These are phyloP conservation scores for Paralichthys olivaceus DNA, from an alignment of 2,113 vertebrate species.

Conservation along the genomic window DNA sequence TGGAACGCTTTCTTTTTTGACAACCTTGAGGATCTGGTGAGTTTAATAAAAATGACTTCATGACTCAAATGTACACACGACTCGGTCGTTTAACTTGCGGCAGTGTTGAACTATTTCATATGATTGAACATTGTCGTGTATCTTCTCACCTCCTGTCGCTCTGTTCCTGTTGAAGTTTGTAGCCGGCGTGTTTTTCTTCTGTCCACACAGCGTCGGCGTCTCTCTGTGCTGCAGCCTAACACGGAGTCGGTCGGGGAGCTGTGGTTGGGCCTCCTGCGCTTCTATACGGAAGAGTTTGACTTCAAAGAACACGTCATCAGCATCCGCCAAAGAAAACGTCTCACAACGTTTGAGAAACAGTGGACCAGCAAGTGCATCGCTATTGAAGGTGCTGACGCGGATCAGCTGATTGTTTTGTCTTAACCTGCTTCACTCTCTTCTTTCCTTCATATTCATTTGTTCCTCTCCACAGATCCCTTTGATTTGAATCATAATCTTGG, in stretches of 20 bases:
- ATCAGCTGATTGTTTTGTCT: not conserved
- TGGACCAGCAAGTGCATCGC: conserved; percentile 99
- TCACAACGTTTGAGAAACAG: conserved; percentile 98
- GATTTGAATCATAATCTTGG: conserved; percentile 99
- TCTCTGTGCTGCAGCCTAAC: conserved; percentile 88
- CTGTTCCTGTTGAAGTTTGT: too few species aligned
- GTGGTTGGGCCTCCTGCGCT: conserved; percentile 94
- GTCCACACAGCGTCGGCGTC: conserved; percentile 83
- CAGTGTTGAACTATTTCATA: too few species aligned
- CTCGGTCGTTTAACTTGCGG: too few species aligned
- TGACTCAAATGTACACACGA: too few species aligned
- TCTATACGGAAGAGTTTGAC: conserved; percentile 99
- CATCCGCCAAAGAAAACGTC: conserved; percentile 93
- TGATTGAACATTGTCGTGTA: not conserved
- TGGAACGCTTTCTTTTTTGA: conserved; percentile 99
- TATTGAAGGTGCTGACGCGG: conserved; percentile 89
- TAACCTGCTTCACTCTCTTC: not conserved
- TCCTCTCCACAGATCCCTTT: conserved; percentile 90
- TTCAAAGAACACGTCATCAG: conserved; percentile 98
- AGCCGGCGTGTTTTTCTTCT: not conserved
- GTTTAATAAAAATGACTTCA: not conserved
- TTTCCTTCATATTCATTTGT: not conserved
- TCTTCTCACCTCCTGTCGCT: too few species aligned
- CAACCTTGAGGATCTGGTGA: conserved; percentile 93
- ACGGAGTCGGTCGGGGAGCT: conserved; percentile 94